phyloP scores from a whole-genome alignment of 2,797 vertebrate genomes.

The Jordanella pulchra region DNA sequence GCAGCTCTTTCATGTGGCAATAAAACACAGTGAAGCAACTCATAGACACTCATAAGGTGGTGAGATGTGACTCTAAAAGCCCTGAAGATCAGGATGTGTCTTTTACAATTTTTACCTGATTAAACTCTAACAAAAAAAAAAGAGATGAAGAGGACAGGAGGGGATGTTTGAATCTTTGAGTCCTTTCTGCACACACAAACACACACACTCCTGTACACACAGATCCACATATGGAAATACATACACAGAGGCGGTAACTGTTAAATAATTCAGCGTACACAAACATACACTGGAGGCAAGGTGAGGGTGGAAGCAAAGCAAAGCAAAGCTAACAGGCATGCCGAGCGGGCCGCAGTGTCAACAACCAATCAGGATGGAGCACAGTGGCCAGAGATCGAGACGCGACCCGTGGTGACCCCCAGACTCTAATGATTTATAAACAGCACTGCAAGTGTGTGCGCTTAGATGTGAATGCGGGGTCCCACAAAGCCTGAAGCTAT shows the following conservation, averaged over 20 bases:
- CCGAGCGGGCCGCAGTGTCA: slow-evolving; percentile 64
- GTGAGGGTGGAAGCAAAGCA: slow-evolving; percentile 61
- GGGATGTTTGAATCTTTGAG: slow-evolving; percentile 61
- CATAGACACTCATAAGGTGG: slow-evolving; percentile 51
- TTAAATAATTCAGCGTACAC: slow-evolving; percentile 74
- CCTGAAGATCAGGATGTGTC: slow-evolving; percentile 36
- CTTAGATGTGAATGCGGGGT: slow-evolving; percentile 30
- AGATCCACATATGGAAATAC: slow-evolving; percentile 57
- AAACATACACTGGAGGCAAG: slow-evolving; percentile 73
- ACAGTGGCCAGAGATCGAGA: slow-evolving; percentile 60
- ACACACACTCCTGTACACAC: slow-evolving; percentile 24
- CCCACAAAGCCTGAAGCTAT: slow-evolving; percentile 61
- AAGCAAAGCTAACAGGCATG: slow-evolving; percentile 68
- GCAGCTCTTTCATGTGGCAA: slow-evolving; percentile 70
- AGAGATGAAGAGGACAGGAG: slow-evolving; percentile 36
- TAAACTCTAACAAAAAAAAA: slow-evolving; percentile 59
- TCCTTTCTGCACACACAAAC: slow-evolving; percentile 26
- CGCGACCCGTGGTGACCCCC: slow-evolving; percentile 67
- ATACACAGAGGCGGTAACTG: slow-evolving; percentile 61
- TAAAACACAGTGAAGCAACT: slow-evolving; percentile 62
- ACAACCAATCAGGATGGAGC: slow-evolving; percentile 73
- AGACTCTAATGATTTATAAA: slow-evolving; percentile 77
- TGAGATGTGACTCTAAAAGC: slow-evolving; percentile 62
- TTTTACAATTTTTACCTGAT: slow-evolving; percentile 39
- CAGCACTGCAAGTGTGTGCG: slow-evolving; percentile 45